phyloP scores from a whole-genome alignment of 2,797 vertebrate species.

The Myotis daubentonii region DNA sequence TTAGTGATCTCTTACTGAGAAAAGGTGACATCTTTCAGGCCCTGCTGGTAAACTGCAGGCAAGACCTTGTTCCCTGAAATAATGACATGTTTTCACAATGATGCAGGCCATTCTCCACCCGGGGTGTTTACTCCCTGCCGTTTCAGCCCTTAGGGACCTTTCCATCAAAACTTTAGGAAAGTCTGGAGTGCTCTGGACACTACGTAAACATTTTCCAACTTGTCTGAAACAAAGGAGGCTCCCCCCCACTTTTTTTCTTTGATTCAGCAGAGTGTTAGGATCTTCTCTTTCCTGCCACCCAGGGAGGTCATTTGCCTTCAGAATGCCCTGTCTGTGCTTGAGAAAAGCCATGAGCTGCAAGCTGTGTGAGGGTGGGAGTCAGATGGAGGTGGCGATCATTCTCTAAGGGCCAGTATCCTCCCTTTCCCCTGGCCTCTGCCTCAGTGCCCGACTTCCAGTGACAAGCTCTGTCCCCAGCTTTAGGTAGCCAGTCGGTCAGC shows the following conservation, averaged over 20 bases:
- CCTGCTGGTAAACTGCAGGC: neutral
- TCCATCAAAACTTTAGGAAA: neutral
- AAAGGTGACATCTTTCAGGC: slow-evolving; percentile 14
- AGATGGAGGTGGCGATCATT: neutral
- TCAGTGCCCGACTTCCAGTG: neutral
- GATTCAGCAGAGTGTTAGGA: neutral
- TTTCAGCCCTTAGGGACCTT: neutral
- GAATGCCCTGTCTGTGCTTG: neutral
- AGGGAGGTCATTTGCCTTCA: neutral
- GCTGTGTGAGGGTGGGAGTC: neutral
- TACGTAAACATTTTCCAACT: neutral
- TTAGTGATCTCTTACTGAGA: neutral
- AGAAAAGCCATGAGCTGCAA: neutral
- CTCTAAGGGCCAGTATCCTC: neutral
- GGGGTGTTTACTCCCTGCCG: neutral
- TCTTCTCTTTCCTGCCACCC: neutral
- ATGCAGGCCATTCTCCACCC: neutral
- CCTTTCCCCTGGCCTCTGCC: neutral
- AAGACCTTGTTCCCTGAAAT: neutral
- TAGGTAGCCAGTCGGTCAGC: neutral
- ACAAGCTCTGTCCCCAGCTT: neutral
- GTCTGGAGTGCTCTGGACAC: neutral
- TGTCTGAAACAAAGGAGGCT: neutral
- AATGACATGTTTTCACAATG: neutral
- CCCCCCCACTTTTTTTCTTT: neutral